Conservation (phyloP, 2,113 vertebrate genomes). For the Paratilapia polleni region DNA sequence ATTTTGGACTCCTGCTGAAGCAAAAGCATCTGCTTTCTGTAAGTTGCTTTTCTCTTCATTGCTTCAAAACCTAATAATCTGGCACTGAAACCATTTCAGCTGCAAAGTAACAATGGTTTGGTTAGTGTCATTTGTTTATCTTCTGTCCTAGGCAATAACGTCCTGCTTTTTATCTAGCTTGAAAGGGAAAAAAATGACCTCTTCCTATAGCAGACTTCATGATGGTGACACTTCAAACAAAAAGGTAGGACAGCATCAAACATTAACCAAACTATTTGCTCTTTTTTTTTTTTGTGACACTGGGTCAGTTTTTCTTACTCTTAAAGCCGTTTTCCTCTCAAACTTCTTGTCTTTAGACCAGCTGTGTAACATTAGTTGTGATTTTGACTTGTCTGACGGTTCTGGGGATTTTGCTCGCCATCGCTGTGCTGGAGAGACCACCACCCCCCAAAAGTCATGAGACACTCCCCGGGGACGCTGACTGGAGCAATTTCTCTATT, state of each 20-base stretch:
- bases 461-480: background rate
- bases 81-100: background rate
- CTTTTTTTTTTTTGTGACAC: background rate
- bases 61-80: background rate
- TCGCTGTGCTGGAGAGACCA: slow-evolving; percentile 68
- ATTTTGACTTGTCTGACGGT: slow-evolving; percentile 60
- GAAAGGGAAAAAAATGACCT: slow-evolving; percentile 38
- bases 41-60: slow-evolving; percentile 25
- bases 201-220: slow-evolving; percentile 60
- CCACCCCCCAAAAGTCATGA: background rate
- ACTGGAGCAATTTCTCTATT: background rate
- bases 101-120: too few relatives aligned
- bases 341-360: slow-evolving; percentile 36
- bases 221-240: slow-evolving; percentile 61
- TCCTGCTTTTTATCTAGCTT: background rate
- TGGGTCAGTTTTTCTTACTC: background rate
- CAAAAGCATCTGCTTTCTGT: slow-evolving; percentile 13
- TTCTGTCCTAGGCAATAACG: background rate
- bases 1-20: background rate
- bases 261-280: background rate
- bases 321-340: background rate
- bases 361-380: slow-evolving; percentile 37
- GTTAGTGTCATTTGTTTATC: background rate
- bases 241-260: slow-evolving; percentile 53
- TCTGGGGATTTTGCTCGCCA: slow-evolving; percentile 70